phyloP scores from a whole-genome alignment of 1,140 invertebrate species.

The Magallana gigas region DNA sequence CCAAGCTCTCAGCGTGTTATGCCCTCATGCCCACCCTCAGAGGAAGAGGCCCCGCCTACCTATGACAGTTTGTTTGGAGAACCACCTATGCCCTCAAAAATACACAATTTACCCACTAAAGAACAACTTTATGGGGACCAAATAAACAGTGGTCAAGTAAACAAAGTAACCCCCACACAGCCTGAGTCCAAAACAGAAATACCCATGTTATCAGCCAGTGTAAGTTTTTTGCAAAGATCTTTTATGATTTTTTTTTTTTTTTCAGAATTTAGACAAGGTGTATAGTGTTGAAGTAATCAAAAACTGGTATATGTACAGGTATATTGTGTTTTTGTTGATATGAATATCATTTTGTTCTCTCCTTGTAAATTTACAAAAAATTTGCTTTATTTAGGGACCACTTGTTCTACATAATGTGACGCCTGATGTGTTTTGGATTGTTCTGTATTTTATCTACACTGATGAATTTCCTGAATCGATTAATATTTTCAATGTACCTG shows the following conservation, averaged over 20 bases:
- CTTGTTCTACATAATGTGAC: not conserved
- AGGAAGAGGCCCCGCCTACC: not conserved
- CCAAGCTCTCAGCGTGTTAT: not conserved
- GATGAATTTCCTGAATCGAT: not conserved
- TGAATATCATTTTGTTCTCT: no score
- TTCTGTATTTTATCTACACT: not conserved
- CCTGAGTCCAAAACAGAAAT: not conserved
- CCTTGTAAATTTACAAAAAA: no score
- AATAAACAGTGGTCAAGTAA: not conserved
- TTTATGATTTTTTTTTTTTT: not conserved
- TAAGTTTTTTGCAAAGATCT: not conserved
- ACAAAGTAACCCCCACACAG: not conserved
- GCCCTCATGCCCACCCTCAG: not conserved
- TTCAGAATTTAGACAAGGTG: no score
- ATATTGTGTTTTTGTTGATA: no score
- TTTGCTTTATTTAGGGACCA: not conserved
- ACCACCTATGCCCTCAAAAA: not conserved
- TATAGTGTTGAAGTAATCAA: no score
- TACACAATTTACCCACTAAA: not conserved
- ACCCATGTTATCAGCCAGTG: not conserved
- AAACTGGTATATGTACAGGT: no score
- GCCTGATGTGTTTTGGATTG: conserved; percentile 2
- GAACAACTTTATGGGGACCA: not conserved
- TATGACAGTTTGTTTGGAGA: conserved; percentile 3
- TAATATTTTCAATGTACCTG: not conserved